These are phyloP conservation scores for Hirtodrosophila confusa DNA, from an alignment of 2,888 invertebrate genomes.

Conservation along the genomic window DNA sequence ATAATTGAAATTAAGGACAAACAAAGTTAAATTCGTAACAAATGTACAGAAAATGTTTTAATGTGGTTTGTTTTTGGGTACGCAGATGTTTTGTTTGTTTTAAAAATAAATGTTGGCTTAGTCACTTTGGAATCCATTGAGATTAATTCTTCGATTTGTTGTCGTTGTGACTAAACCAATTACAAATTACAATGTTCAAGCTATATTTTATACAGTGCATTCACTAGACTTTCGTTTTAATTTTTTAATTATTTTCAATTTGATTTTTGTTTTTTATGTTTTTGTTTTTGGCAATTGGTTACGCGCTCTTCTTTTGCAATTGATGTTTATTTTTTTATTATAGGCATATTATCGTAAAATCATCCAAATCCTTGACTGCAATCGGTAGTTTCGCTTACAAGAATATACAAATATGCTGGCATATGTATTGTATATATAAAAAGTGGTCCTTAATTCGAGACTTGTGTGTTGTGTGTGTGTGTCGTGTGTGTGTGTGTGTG, in stretches of 20 bases:
- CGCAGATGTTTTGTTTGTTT: background rate
- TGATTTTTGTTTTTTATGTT: slow-evolving; percentile 23
- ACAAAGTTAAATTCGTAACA: slow-evolving; percentile 64
- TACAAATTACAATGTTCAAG: slow-evolving; percentile 49
- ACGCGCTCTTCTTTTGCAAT: slow-evolving; percentile 48
- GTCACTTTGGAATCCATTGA: slow-evolving; percentile 47
- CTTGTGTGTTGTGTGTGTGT: slow-evolving; percentile 53
- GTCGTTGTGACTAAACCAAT: slow-evolving; percentile 34
- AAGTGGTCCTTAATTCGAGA: slow-evolving; percentile 80
- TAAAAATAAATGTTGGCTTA: slow-evolving; percentile 30
- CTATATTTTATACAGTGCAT: slow-evolving; percentile 43
- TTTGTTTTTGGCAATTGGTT: slow-evolving; percentile 74
- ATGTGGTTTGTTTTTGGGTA: slow-evolving; percentile 1
- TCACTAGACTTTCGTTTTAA: slow-evolving; percentile 38
- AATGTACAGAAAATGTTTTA: slow-evolving; percentile 47
- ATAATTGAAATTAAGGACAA: slow-evolving; percentile 36
- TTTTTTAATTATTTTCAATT: slow-evolving; percentile 22
- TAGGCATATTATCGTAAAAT: slow-evolving; percentile 55
- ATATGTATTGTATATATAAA: slow-evolving; percentile 58
- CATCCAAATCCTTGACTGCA: slow-evolving; percentile 74
- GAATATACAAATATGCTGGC: slow-evolving; percentile 54
- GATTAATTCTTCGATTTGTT: slow-evolving; percentile 43
- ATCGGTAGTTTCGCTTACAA: slow-evolving; percentile 66
- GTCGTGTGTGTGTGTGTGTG: slow-evolving; percentile 54
- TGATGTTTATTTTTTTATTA: slow-evolving; percentile 8